Base-by-base conservation (phyloP, 2,797 vertebrate species). In the Aphelocoma californica region DNA sequence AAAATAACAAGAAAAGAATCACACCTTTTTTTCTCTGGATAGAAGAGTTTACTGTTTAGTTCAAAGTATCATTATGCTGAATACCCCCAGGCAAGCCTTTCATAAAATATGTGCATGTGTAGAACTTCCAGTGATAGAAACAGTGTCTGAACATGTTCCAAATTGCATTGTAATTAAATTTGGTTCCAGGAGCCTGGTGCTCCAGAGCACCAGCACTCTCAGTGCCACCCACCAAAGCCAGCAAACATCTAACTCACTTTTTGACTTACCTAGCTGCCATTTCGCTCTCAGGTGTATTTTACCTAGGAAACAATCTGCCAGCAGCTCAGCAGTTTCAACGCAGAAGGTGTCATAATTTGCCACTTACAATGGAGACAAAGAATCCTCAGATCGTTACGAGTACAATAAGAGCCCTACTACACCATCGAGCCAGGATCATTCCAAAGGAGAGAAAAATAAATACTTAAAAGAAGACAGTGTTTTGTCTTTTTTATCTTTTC, bases 291-390 rank as follows among this genome's bases (percentile, higher is more conserved):
- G 66, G 71, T 89, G 64, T 60, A 45, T 95, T 96, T 93, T 96
- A 82, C 44, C 58, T 34, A 7, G 9, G 71, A 92, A 93, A 89
- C 40, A 85, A 62, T 81, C 80, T 93, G 91, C 86, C 91, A 95
- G 51, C n/a, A 94, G 9, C 84, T 82, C 92, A 92, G 94, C 84
- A 91, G 89, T 92, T 96, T 75, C 87, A 95, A 24, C 7, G 0
- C 7, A 4, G 84, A 85, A 91, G 45, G 64, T 91, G 78, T 82
- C 91, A 57, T 73, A 82, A 69, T 80, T 86, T 96, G 88, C 70
- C 86, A 86, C 66, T 90, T 86, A 54, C 15, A 93, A 90, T 90
- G 73, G 81, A 96, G 93, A 94, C 88, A 94, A 94, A 93, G 70
- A 75, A 92, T 79, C 54, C 42, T 94, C 47, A 79, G 70, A 94